Conservation (phyloP, 2,888 invertebrate species). For the Agrilus cyanescens region DNA sequence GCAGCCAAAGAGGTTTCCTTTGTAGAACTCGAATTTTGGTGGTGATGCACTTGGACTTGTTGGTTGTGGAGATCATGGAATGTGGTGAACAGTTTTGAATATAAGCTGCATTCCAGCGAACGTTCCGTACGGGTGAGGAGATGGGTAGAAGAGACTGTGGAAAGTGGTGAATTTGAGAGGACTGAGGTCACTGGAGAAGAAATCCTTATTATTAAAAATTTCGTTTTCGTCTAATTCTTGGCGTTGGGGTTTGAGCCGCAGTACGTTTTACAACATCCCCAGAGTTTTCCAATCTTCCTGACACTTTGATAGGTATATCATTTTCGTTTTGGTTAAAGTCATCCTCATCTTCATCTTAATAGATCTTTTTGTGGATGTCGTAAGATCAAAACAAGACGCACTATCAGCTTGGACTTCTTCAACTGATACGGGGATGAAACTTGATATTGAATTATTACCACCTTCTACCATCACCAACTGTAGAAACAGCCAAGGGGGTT, state of each 20-base stretch:
- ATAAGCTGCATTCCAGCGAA: slow-evolving; percentile 28
- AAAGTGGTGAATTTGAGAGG: no score
- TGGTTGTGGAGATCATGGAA: slow-evolving; percentile 30
- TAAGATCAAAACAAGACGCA: slow-evolving; percentile 26
- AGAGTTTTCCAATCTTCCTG: no score
- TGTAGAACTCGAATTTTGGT: slow-evolving; percentile 5
- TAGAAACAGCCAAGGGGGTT: slow-evolving; percentile 7
- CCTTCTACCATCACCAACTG: slow-evolving; percentile 10
- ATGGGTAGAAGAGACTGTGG: no score
- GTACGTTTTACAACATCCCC: no score
- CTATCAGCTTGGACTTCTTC: slow-evolving; percentile 11
- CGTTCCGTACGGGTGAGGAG: slow-evolving; percentile 76
- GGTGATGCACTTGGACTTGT: slow-evolving; percentile 23
- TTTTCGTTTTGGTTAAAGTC: no score
- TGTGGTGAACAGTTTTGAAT: slow-evolving; percentile 28
- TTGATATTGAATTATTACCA: neutral
- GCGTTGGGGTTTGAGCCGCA: no score
- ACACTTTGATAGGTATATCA: no score
- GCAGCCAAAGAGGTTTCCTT: slow-evolving; percentile 8
- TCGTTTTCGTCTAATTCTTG: no score
- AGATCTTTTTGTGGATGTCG: slow-evolving; percentile 17
- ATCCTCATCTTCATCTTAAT: slow-evolving; percentile 4
- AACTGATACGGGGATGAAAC: slow-evolving; percentile 10
- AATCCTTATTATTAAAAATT: no score
- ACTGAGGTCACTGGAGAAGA: no score